These are phyloP conservation scores for Phoebastria nigripes DNA, from an alignment of 2,797 vertebrate species.

Conservation along the genomic window DNA sequence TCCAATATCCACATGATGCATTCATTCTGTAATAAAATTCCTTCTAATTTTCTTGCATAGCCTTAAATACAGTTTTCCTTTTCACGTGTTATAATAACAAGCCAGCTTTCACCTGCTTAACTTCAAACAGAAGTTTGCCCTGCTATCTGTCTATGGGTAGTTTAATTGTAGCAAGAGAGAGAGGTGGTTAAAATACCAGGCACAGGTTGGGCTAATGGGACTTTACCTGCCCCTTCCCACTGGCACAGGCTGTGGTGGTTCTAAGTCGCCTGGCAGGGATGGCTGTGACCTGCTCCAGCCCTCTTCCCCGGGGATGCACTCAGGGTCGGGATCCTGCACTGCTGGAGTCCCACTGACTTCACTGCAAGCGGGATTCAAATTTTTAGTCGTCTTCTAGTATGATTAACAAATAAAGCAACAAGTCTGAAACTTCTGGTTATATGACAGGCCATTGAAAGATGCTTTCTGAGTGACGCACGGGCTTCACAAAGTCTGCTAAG, in stretches of 20 bases:
- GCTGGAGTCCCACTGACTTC: background rate
- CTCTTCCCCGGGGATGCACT: background rate
- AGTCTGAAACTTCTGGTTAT: background rate
- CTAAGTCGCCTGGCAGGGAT: background rate
- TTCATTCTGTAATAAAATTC: background rate
- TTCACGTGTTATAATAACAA: fast-evolving
- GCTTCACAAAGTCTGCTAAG: background rate
- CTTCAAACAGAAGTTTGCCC: background rate
- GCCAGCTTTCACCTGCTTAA: background rate
- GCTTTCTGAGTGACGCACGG: background rate
- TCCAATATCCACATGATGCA: background rate
- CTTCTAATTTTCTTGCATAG: background rate
- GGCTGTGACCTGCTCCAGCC: background rate
- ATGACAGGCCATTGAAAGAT: background rate
- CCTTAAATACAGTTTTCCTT: background rate
- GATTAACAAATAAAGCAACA: background rate
- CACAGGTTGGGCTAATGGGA: fast-evolving
- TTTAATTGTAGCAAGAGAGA: background rate
- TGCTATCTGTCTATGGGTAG: background rate
- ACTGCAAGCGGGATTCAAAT: fast-evolving
- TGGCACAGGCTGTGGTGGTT: background rate
- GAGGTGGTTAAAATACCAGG: background rate
- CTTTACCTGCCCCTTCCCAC: background rate
- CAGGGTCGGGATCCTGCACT: background rate
- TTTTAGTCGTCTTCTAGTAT: background rate